phyloP scores from a whole-genome alignment of 2,113 vertebrate species.

The Notothenia coriiceps region DNA sequence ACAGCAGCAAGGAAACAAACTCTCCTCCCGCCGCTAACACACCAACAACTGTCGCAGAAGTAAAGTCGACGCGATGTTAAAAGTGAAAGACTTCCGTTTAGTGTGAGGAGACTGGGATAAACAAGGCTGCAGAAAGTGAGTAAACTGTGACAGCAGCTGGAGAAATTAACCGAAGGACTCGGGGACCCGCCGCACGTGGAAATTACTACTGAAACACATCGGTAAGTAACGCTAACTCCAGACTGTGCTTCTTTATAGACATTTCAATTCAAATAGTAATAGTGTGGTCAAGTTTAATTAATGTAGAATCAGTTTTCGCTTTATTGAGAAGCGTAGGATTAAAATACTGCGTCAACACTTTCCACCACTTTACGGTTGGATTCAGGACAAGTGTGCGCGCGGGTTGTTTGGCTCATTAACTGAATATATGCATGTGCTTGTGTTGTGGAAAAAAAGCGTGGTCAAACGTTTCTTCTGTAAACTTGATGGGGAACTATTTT shows the following conservation, averaged over 20 bases:
- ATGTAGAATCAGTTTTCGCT: not conserved
- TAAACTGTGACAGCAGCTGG: conserved; percentile 53
- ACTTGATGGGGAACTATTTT: not conserved
- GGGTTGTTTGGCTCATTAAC: not conserved
- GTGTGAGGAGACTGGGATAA: conserved; percentile 16
- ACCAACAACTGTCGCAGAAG: conserved; percentile 19
- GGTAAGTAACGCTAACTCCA: conserved; percentile 56
- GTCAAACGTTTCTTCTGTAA: not conserved
- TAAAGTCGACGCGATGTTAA: conserved; percentile 37
- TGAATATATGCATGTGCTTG: not conserved
- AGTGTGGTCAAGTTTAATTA: conserved; percentile 16
- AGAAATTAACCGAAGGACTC: conserved; percentile 19
- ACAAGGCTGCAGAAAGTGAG: conserved; percentile 29
- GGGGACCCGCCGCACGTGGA: conserved; percentile 63
- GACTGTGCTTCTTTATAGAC: not conserved
- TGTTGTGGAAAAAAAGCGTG: too few relatives aligned
- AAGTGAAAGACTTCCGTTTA: conserved; percentile 51
- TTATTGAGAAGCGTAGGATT: too few relatives aligned
- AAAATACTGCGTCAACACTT: conserved; percentile 28
- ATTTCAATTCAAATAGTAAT: fast-evolving
- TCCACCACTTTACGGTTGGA: not conserved
- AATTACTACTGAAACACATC: conserved; percentile 19
- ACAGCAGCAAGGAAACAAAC: conserved; percentile 30
- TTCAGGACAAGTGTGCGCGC: conserved; percentile 17
- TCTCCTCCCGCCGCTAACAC: conserved; percentile 7